Conservation (phyloP, 2,888 invertebrate species). For the Hirtodrosophila histrioides region DNA sequence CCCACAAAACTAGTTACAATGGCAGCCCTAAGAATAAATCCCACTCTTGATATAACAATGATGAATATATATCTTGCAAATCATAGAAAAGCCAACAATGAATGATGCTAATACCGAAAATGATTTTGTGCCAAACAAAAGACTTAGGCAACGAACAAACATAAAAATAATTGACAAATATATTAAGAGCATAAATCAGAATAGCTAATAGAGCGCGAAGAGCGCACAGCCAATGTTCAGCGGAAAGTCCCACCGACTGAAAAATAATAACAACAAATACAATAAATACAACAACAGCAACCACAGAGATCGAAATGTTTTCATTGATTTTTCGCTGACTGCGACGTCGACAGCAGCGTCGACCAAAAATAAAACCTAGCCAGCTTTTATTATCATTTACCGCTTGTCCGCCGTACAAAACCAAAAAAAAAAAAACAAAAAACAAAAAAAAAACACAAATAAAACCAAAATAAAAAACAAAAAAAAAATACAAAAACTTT, state of each 20-base stretch:
- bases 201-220: constrained; percentile 73
- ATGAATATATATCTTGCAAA: constrained; percentile 39
- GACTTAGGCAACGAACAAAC: constrained; percentile 58
- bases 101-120: constrained; percentile 20
- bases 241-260: constrained; percentile 6
- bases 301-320: constrained; percentile 59
- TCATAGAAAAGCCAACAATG: constrained; percentile 44
- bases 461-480: constrained; percentile 30
- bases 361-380: constrained; percentile 54
- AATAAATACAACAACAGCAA: constrained; percentile 25
- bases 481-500: constrained; percentile 30
- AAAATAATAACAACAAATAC: no score
- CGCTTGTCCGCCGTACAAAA: constrained; percentile 66
- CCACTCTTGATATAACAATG: constrained; percentile 35
- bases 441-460: constrained; percentile 43
- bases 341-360: constrained; percentile 32
- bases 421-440: constrained; percentile 38
- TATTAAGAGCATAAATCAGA: constrained; percentile 79
- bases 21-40: constrained; percentile 54
- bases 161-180: constrained; percentile 80
- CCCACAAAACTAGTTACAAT: constrained; percentile 31
- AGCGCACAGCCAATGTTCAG: constrained; percentile 56
- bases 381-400: constrained; percentile 81
- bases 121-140: constrained; percentile 48
- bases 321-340: constrained; percentile 73